Evolutionary conservation across 2,888 invertebrate genomes (phyloP).

Genomic region (Amblyjoppa proteus): DNA sequence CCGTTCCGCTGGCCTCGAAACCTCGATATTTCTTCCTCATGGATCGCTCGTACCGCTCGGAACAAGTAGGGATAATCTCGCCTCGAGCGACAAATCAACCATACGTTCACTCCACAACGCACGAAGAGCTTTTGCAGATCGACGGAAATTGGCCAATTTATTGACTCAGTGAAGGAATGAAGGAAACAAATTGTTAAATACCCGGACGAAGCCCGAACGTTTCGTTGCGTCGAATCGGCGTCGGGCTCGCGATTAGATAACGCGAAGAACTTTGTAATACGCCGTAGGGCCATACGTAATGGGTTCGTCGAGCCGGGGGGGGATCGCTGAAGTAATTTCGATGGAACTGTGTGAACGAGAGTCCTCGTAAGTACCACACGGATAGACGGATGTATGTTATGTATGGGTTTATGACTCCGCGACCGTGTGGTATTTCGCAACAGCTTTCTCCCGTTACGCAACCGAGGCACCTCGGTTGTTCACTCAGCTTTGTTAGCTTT

Average conservation of each 20-base stretch:
- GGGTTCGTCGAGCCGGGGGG: conserved; percentile 31
- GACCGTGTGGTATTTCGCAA: conserved; percentile 75
- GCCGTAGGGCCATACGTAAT: conserved; percentile 60
- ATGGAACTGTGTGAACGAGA: conserved; percentile 33
- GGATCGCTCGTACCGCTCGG: not conserved
- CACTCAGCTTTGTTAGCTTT: conserved; percentile 76
- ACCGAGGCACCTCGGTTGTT: conserved; percentile 73
- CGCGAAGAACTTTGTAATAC: conserved; percentile 23
- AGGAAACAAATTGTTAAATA: not conserved
- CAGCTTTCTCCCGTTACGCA: conserved; percentile 80
- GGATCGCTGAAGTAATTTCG: conserved; percentile 45
- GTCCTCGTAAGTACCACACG: conserved; percentile 14
- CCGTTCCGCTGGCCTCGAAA: conserved; percentile 60
- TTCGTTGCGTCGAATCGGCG: not conserved
- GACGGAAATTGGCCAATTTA: not conserved
- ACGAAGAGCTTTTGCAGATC: not conserved
- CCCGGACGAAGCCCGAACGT: not conserved
- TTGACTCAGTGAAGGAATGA: not conserved
- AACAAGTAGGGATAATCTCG: conserved; percentile 5
- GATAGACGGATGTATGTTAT: conserved; percentile 15
- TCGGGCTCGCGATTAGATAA: conserved; percentile 9
- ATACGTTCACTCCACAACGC: not conserved
- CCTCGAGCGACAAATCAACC: not conserved
- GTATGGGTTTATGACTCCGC: conserved; percentile 29
- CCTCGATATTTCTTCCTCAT: conserved; percentile 8